phyloP scores from a whole-genome alignment of 2,797 vertebrate genomes.

The Peromyscus nudipes region DNA sequence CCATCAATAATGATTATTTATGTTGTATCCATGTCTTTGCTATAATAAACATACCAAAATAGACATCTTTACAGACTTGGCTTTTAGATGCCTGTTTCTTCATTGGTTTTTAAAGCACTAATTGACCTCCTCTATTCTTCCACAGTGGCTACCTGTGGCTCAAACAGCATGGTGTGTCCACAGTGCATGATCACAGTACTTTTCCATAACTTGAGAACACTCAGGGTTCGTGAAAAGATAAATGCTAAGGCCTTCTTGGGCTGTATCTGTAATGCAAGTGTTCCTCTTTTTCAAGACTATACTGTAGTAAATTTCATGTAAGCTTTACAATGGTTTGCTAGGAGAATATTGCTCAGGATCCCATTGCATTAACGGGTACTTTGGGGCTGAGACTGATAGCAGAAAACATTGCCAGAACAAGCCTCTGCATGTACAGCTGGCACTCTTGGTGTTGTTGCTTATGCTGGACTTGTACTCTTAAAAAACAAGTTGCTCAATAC shows the following conservation, averaged over 20 bases:
- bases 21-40: background rate
- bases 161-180: background rate
- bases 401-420: background rate
- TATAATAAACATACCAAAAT: background rate
- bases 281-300: constrained; percentile 27
- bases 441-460: background rate
- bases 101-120: background rate
- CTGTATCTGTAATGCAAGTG: background rate
- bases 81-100: background rate
- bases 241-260: background rate
- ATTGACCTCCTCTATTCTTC: background rate
- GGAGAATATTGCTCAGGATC: background rate
- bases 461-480: background rate
- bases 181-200: background rate
- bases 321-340: background rate
- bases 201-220: background rate
- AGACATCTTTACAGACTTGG: background rate
- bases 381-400: background rate
- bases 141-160: background rate
- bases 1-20: background rate
- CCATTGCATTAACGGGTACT: background rate
- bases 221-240: background rate
- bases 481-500: background rate
- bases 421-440: background rate
- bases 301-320: background rate